Base-by-base conservation (phyloP, 2,113 vertebrate genomes). In the Pelobates fuscus region DNA sequence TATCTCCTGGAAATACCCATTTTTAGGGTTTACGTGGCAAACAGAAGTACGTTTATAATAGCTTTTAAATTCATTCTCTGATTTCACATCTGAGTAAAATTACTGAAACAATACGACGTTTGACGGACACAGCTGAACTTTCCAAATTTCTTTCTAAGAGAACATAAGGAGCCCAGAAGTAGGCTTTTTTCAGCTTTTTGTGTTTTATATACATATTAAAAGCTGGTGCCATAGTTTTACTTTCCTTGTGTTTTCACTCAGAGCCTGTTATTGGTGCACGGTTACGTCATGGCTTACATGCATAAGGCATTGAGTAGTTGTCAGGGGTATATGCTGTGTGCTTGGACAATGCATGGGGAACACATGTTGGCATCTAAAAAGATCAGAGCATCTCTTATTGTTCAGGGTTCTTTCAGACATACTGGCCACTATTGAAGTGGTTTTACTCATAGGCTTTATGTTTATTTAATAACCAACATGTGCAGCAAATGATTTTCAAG, bases 381-480 rank as follows among this genome's bases (percentile, higher is more conserved):
- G 74, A 54, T 67, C 41, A 62, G 27, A 77, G 64, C 20, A 76
- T 67, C 65, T 7, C 8, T 18, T 21, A 23, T 15, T 80, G 23
- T 43, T 52, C 64, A 44, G 27, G 11, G 17, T 60, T 80, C 30
- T 37, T 10, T 52, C 5, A 10, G 14, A 69, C 62, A n/a, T 23
- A 52, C 12, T 43, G 15, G n/a, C 23, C 24, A 65, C 3, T 14
- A 29, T 79, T 83, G 55, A 79, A 79, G 25, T 41, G 67, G 25
- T 78, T 49, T 49, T 77, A 18, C 3, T 37, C 10, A 0, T 26
- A 64, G 18, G 3, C 24, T 1, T 1, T 8, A 2, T 59, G 21
- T 37, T 69, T 71, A 27, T 71, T 23, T 58, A 55, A 30, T 55
- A 64, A 23, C 14, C n/a, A 78, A 32, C 74, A 32, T 8, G 12